phyloP scores from a whole-genome alignment of 2,888 invertebrate genomes.

The Ennomos fuscantarius region DNA sequence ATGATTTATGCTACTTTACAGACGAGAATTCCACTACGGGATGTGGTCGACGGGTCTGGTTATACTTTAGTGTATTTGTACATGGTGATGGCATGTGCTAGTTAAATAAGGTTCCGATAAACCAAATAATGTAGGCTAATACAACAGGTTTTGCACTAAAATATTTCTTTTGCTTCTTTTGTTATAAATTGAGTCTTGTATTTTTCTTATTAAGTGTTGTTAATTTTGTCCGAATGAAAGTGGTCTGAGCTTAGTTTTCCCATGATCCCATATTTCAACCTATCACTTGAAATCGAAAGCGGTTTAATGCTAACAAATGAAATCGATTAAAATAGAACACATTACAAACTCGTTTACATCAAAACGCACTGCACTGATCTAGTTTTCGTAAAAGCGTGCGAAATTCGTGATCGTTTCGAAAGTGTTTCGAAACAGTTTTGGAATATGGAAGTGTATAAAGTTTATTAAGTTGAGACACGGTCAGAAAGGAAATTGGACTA shows the following conservation, averaged over 20 bases:
- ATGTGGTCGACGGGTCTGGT: constrained; percentile 22
- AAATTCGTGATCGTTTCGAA: constrained; percentile 64
- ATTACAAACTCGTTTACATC: constrained; percentile 20
- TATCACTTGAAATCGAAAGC: background rate
- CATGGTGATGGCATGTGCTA: background rate
- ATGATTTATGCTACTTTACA: constrained; percentile 77
- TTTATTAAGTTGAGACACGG: constrained; percentile 67
- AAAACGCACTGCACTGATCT: constrained; percentile 26
- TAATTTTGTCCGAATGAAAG: no score
- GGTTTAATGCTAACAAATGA: background rate
- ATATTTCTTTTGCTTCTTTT: no score
- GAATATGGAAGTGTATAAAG: constrained; percentile 68
- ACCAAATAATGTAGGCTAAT: background rate
- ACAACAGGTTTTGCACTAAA: no score
- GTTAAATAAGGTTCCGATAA: background rate
- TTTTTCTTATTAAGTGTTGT: no score
- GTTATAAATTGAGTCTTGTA: no score
- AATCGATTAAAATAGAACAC: constrained; percentile 14
- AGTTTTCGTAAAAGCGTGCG: constrained; percentile 61
- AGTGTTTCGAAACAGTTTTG: constrained; percentile 67
- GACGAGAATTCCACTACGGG: constrained; percentile 44
- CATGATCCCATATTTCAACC: background rate
- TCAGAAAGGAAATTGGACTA: constrained; percentile 73
- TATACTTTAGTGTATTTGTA: constrained; percentile 20
- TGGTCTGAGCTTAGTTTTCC: no score